phyloP scores from a whole-genome alignment of 1,140 invertebrate genomes.

The Rhyacophila brunnea region DNA sequence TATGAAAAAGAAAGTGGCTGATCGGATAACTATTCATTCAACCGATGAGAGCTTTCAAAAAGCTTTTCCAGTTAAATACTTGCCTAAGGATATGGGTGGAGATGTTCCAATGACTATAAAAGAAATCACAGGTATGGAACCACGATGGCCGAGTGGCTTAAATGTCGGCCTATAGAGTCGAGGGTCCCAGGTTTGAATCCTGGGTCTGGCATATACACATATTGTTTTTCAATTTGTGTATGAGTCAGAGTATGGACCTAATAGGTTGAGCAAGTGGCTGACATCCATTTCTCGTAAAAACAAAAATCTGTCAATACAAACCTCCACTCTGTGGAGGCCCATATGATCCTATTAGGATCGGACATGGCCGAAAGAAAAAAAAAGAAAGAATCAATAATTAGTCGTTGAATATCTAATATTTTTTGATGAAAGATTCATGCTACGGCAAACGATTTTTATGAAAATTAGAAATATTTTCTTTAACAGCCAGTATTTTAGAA shows the following conservation, averaged over 20 bases:
- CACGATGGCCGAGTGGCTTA: too few species aligned
- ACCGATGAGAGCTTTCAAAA: constrained; percentile 9
- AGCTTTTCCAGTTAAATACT: constrained; percentile 1
- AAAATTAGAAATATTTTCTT: too few species aligned
- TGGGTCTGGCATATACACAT: too few species aligned
- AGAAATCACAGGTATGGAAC: constrained; percentile 39
- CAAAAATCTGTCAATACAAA: too few species aligned
- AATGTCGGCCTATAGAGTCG: too few species aligned
- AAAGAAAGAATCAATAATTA: neutral
- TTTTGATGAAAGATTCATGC: neutral
- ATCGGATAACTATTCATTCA: constrained; percentile 32
- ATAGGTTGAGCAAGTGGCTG: neutral
- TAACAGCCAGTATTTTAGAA: too few species aligned
- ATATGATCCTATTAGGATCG: too few species aligned
- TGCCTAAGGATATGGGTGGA: constrained; percentile 19
- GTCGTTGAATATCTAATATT: neutral
- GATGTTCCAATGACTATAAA: constrained; percentile 37
- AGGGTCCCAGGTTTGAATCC: too few species aligned
- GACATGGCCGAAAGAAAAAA: too few species aligned
- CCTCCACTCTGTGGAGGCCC: too few species aligned
- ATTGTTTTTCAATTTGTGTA: too few species aligned
- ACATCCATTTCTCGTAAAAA: too few species aligned
- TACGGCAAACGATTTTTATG: neutral
- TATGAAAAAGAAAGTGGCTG: constrained; percentile 42
- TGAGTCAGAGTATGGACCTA: neutral